Conservation (phyloP, 1,140 invertebrate genomes). For the Physella acuta region DNA sequence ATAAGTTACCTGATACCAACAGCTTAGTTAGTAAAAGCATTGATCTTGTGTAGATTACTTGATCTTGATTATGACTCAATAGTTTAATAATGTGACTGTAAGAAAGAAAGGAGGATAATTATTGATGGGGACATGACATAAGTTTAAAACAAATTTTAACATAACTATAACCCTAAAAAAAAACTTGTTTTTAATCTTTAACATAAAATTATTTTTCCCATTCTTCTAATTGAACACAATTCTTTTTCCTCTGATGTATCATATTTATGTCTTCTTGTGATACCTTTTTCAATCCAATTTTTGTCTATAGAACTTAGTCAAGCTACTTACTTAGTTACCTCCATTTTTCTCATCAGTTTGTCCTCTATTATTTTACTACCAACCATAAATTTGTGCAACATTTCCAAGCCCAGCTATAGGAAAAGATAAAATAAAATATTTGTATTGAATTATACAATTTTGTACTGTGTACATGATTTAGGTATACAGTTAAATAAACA, state of each 20-base stretch:
- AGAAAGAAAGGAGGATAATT: too few relatives aligned
- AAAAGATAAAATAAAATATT: neutral
- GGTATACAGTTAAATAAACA: neutral
- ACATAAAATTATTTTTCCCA: neutral
- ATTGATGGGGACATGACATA: too few relatives aligned
- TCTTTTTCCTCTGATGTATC: neutral
- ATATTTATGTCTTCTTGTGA: too few relatives aligned
- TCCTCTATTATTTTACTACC: slow-evolving; percentile 18
- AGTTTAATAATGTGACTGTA: too few relatives aligned
- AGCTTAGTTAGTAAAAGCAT: too few relatives aligned
- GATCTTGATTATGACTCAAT: too few relatives aligned
- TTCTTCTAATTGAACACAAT: neutral
- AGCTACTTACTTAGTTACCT: slow-evolving; percentile 21
- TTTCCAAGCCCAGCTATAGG: slow-evolving; percentile 28
- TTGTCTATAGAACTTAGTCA: neutral
- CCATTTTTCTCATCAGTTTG: slow-evolving; percentile 12
- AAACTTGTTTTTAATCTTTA: too few relatives aligned
- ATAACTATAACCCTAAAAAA: neutral
- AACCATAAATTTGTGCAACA: slow-evolving; percentile 25
- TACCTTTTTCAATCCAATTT: neutral
- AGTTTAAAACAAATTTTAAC: neutral
- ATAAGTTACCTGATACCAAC: too few relatives aligned
- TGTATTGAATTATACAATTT: neutral
- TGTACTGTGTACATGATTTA: neutral
- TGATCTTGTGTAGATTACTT: too few relatives aligned